Base-by-base conservation (phyloP, 1,140 invertebrate genomes). In the Phortica variegata region DNA sequence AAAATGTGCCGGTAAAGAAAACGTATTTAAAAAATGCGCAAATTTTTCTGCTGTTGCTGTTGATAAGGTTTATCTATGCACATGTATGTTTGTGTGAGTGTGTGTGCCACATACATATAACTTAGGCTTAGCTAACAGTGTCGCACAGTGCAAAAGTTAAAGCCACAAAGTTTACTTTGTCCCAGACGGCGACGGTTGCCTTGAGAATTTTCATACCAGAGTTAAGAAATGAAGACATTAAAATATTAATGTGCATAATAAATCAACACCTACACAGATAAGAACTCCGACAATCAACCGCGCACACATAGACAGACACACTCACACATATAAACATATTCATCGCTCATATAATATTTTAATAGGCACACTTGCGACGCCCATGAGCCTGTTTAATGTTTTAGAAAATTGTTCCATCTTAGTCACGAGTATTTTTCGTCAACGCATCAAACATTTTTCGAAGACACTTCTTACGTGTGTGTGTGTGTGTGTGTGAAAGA, bases 191-290 rank as follows among this genome's bases (percentile, higher is more conserved):
- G n/a, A n/a, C n/a, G n/a, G n/a, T n/a, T n/a, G n/a, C n/a, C n/a
- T n/a, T n/a, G n/a, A n/a, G n/a, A n/a, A 58, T 47, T 47, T 50
- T 59, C 47, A 37, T 50, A 43, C 52, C 42, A 57, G 62, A 49
- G 56, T 47, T 47, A 31, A 40, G 56, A 66, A 60, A 69, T 69
- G 65, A 70, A 69, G 65, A 70, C 65, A 69, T 69, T 69, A 61
- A 70, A 69, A 70, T 65, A 70, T 69, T 69, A 70, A 69, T 69
- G 65, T 59, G 49, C 51, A 49, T 60, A 56, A 70, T 69, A 70
- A 69, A 69, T 69, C 65, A 69, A 61, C 36, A 18, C 16, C 23
- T 26, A 26, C 10, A 26, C 23, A n/a, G n/a, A n/a, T n/a, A n/a
- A n/a, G n/a, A n/a, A n/a, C n/a, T n/a, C n/a, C n/a, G n/a, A n/a